Base-by-base conservation (phyloP, 2,113 vertebrate species). In the Saguinus midas region DNA sequence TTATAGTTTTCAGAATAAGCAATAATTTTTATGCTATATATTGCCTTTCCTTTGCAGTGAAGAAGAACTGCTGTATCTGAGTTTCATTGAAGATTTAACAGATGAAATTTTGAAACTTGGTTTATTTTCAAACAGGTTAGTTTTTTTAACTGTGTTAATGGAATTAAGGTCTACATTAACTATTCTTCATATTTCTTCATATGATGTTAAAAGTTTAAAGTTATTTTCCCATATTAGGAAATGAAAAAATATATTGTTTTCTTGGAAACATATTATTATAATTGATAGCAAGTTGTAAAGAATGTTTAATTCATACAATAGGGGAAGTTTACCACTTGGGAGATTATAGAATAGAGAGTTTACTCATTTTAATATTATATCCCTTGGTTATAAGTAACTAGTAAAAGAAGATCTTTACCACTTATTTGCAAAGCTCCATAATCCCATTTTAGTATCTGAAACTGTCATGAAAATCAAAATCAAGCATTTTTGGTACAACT, bases 1-100 rank as follows among this genome's bases (percentile, higher is more conserved):
- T 61, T 82, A 0, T 10, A 14, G 35, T 83, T 79, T 96, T 96
- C 35, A 76, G 32, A 68, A 6, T 82, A 91, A 84, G 66, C 29
- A 73, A 16, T 20, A 27, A 32, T 48, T 81, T 93, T 93, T 80
- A 97, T 17, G 2, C 0, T 79, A 8, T 20, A 0, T 21, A 93
- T 98, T 97, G 81, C 97, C 1, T 97, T 98, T 13, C 96, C 76
- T 96, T 75, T 91, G 70, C 98, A 99, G 99, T 97, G 99, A 99
- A 94, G 99, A 99, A 96, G 99, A 99, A 96, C 97, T 99, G 61
- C 95, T 98, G 93, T 99, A 99, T 98, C 99, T 99, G 75, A 99
- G 98, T 96, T 99, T 99, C 97, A 99, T 99, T 96, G 98, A 99
- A 97, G 99, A 99, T 94, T 96, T 99, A 92, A 99, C 99, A 85